phyloP scores from a whole-genome alignment of 2,888 invertebrate genomes.

The Eulithis testata region DNA sequence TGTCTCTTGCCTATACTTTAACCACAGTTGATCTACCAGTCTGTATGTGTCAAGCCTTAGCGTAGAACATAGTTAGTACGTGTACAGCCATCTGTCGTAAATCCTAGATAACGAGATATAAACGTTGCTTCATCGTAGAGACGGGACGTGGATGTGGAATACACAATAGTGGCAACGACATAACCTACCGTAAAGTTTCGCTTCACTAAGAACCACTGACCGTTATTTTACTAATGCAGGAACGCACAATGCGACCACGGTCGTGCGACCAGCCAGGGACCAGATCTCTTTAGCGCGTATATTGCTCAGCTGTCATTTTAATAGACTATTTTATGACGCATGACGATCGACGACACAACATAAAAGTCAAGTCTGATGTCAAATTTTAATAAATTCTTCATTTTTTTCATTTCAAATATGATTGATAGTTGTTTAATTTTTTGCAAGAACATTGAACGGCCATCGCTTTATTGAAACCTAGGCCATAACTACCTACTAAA shows the following conservation, averaged over 20 bases:
- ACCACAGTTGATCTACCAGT: constrained; percentile 13
- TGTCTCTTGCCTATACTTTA: constrained; percentile 10
- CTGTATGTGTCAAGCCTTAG: constrained; percentile 1
- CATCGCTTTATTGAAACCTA: not conserved
- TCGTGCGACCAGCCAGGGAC: too few relatives aligned
- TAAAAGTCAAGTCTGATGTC: not conserved
- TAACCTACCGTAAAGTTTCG: constrained; percentile 13
- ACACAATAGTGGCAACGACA: constrained; percentile 12
- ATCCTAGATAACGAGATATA: constrained; percentile 30
- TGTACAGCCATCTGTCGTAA: constrained; percentile 34
- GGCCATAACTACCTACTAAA: constrained; percentile 1
- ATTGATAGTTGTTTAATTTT: not conserved
- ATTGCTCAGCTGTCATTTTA: too few relatives aligned
- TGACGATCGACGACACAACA: too few relatives aligned
- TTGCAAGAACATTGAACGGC: not conserved
- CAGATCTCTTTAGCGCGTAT: too few relatives aligned
- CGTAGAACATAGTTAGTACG: constrained; percentile 3
- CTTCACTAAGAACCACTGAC: not conserved
- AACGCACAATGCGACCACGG: too few relatives aligned
- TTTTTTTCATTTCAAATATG: too few relatives aligned
- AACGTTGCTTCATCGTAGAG: constrained; percentile 33
- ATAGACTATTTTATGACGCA: too few relatives aligned
- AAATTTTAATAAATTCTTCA: too few relatives aligned
- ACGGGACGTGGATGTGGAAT: constrained; percentile 1
- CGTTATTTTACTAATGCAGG: too few relatives aligned